These are phyloP conservation scores for Lynx canadensis DNA, from an alignment of 2,113 vertebrate genomes.

Conservation along the genomic window DNA sequence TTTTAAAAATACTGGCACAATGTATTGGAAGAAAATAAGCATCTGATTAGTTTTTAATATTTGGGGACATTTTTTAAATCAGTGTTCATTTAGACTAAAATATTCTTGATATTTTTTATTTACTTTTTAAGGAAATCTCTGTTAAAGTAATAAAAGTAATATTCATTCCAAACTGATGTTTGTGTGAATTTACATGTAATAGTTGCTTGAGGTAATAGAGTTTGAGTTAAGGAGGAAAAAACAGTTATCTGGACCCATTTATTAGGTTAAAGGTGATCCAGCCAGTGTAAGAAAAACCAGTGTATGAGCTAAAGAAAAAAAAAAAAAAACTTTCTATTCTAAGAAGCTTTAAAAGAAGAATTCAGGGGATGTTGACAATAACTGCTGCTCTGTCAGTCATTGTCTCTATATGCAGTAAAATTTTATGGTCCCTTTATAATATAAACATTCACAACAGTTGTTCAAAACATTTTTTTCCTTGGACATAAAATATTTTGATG, in stretches of 20 bases:
- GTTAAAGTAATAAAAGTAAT: slow-evolving; percentile 75
- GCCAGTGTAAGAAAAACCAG: slow-evolving; percentile 79
- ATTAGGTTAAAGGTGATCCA: slow-evolving; percentile 63
- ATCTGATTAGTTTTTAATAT: slow-evolving; percentile 79
- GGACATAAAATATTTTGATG: slow-evolving; percentile 80
- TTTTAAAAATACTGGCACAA: slow-evolving; percentile 80
- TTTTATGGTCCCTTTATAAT: slow-evolving; percentile 75
- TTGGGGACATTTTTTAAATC: slow-evolving; percentile 76
- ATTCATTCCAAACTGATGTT: slow-evolving; percentile 77
- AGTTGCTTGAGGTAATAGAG: slow-evolving; percentile 67
- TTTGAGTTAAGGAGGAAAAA: slow-evolving; percentile 75
- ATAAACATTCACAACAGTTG: slow-evolving; percentile 74
- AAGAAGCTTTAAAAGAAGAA: slow-evolving; percentile 86
- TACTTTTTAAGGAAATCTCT: slow-evolving; percentile 77
- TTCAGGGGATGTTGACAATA: slow-evolving; percentile 78
- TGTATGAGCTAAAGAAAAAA: slow-evolving; percentile 71
- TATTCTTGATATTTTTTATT: slow-evolving; percentile 78
- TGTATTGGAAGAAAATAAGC: slow-evolving; percentile 74
- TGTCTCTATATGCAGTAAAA: slow-evolving; percentile 79
- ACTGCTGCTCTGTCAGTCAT: slow-evolving; percentile 79
- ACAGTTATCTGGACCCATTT: slow-evolving; percentile 45
- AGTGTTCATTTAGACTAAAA: slow-evolving; percentile 73
- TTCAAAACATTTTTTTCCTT: slow-evolving; percentile 80
- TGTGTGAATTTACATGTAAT: slow-evolving; percentile 79
- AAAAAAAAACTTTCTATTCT: slow-evolving; percentile 76